Base-by-base conservation (phyloP, 2,888 invertebrate species). In the Amiota mariae region DNA sequence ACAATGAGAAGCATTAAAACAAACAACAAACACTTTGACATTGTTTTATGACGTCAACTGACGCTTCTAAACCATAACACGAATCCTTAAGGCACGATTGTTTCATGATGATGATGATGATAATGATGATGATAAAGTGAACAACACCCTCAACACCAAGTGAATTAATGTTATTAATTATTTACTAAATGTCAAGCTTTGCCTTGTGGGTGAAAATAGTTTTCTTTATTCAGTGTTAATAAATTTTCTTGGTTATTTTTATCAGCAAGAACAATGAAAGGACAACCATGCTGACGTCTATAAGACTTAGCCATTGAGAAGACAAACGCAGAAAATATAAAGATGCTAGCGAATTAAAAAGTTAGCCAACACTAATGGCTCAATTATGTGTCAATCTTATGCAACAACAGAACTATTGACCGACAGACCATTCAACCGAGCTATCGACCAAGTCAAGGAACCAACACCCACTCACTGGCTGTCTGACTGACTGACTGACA, bases 361-460 rank as follows among this genome's bases (percentile, higher is more conserved):
- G 12, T 63, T 63, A 8, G 0, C 3, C 20, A 63, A 63, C 24
- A 63, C 36, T 63, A 63, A 63, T 63, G 36, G 61, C 61, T 63
- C 61, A 63, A 63, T 63, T 63, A 63, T 63, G 61, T 18, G 61
- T 4, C 61, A 63, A 63, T 63, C 61, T 63, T 63, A 36, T 36
- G 11, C 61, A 63, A 63, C 24, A 18, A 11, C 36, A 36, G 11
- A 10, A 10, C 36, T 20, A 36, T 36, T 6, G 36, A 36, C 36
- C 36, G 36, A 36, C 36, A 6, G 36, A 36, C 36, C 36, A 36
- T 36, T 36, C 36, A 36, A 36, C 36, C 36, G 36, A 36, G 36
- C 36, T 36, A 36, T 36, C 36, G 36, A 36, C 36, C 36, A 36
- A 36, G 36, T 36, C 36, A 36, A 36, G 36, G 36, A 36, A 6